A percentile compares a stretch with the other conserved stretches of the same genome.
Evolutionary conservation across 2,797 vertebrate species (phyloP).

Genomic region (Hemibagrus guttatus): DNA sequence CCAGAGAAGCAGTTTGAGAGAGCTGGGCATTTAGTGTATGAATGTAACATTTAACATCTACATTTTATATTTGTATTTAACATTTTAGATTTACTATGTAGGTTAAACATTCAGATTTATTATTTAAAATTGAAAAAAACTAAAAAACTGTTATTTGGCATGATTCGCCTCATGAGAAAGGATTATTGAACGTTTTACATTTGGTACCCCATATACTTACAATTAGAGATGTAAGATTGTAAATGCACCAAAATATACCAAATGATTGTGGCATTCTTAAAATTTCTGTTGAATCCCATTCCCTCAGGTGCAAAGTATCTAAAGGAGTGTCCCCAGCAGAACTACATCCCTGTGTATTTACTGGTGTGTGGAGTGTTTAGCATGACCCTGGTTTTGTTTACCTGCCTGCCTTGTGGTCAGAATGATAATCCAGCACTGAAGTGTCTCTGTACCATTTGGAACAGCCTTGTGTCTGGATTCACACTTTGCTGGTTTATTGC

Average conservation of each 20-base stretch:
- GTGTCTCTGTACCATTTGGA: conserved; percentile 48
- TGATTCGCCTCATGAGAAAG: background rate
- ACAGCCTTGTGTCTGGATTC: conserved; percentile 60
- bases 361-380: conserved; percentile 69
- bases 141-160: background rate
- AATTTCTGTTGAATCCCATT: background rate
- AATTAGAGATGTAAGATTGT: background rate
- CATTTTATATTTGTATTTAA: background rate
- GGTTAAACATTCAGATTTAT: background rate
- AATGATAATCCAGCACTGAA: conserved; percentile 18
- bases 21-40: background rate
- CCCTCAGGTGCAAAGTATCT: conserved; percentile 65
- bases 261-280: background rate
- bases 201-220: background rate
- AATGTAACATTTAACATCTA: too few species aligned
- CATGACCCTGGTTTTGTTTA: conserved; percentile 54
- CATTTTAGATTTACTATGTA: background rate
- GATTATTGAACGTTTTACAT: background rate
- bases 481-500: conserved; percentile 73
- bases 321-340: conserved; percentile 69
- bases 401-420: conserved; percentile 62
- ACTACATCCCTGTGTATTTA: conserved; percentile 75
- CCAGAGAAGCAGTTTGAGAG: background rate
- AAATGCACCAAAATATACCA: background rate
- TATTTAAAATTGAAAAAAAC: too few species aligned